Evolutionary conservation across 1,140 invertebrate species (phyloP).

Genomic region (Ylistrum balloti): DNA sequence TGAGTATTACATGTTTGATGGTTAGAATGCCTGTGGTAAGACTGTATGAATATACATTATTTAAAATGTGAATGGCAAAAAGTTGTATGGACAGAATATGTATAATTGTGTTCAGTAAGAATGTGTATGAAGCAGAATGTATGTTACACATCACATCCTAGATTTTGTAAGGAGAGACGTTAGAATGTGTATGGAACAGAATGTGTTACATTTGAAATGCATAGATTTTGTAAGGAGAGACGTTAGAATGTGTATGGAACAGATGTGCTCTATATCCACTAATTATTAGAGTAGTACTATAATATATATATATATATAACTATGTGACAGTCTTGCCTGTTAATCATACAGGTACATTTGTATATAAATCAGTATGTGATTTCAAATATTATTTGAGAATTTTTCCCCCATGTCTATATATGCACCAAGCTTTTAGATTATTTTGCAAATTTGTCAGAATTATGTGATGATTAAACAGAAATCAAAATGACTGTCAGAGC

Average conservation of each 20-base stretch:
- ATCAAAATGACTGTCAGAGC: background rate
- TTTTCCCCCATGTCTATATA: background rate
- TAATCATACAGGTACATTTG: background rate
- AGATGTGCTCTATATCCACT: constrained; percentile 6
- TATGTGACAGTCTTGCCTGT: background rate
- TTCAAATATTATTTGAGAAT: background rate
- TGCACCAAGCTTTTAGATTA: background rate
- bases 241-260: background rate
- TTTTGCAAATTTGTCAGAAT: constrained; percentile 1
- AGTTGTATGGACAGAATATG: background rate
- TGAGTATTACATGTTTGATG: background rate
- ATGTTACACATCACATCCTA: too few species aligned
- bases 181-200: background rate
- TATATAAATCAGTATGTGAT: constrained; percentile 23
- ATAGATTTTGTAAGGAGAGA: background rate
- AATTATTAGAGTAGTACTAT: background rate
- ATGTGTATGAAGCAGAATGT: background rate
- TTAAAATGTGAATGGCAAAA: background rate
- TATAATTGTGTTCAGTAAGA: background rate
- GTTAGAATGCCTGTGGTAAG: background rate
- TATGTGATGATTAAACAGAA: background rate
- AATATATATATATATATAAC: constrained; percentile 4
- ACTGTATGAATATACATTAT: too few species aligned
- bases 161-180: background rate
- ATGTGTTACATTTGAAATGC: background rate